These are phyloP conservation scores for Melopsittacus undulatus DNA, from an alignment of 2,797 vertebrate genomes.

Conservation along the genomic window DNA sequence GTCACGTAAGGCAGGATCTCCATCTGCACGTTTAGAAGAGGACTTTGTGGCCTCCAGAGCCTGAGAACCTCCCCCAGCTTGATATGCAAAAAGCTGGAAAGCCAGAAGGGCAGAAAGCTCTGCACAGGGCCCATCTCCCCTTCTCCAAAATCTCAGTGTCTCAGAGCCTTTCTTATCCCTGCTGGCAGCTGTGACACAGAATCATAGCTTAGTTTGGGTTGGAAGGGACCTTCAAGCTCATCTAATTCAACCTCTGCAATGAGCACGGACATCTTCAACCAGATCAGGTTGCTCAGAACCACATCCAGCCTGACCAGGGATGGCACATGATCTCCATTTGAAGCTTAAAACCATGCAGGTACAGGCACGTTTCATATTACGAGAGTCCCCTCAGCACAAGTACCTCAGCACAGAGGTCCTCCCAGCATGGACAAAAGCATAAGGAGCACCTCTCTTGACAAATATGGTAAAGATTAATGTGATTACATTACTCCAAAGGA, in stretches of 20 bases:
- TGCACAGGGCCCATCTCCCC: neutral
- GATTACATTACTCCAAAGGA: neutral
- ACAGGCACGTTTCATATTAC: neutral
- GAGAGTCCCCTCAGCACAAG: neutral
- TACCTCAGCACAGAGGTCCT: neutral
- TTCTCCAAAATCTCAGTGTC: neutral
- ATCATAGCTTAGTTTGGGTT: neutral
- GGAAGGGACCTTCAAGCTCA: neutral
- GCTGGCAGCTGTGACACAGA: neutral
- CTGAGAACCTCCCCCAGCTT: neutral
- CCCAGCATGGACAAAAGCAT: neutral
- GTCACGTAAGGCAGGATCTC: neutral
- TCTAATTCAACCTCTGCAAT: neutral
- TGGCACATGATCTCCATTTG: fast-evolving
- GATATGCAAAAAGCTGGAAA: neutral
- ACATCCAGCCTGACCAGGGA: neutral
- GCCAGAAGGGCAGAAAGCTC: neutral
- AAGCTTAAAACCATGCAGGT: neutral
- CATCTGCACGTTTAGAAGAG: neutral
- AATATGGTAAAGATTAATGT: fast-evolving
- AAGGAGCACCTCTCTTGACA: neutral
- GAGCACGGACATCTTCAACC: neutral
- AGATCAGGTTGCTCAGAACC: neutral
- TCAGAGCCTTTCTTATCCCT: neutral
- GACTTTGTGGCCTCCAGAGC: neutral